Conservation (phyloP, 2,888 invertebrate species). For the Polydrusus cervinus region DNA sequence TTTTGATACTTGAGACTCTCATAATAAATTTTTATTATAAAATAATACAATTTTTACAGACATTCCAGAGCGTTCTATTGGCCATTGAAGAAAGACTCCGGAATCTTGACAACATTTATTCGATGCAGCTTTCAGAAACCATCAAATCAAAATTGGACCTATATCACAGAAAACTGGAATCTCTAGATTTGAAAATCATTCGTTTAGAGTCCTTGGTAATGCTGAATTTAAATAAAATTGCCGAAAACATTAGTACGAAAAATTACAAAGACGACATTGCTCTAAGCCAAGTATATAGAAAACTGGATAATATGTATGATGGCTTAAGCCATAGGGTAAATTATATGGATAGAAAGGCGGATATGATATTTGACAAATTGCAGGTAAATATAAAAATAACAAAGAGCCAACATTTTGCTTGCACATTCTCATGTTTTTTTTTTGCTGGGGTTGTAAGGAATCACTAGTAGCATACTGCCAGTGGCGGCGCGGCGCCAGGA, state of each 20-base stretch:
- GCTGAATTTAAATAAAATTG: slow-evolving; percentile 67
- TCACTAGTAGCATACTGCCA: too few relatives aligned
- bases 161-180: slow-evolving; percentile 70
- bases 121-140: slow-evolving; percentile 66
- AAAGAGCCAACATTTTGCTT: too few relatives aligned
- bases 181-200: slow-evolving; percentile 68
- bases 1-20: not conserved
- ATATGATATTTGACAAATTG: slow-evolving; percentile 66
- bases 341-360: slow-evolving; percentile 68
- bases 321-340: slow-evolving; percentile 68
- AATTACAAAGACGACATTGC: slow-evolving; percentile 70
- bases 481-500: too few relatives aligned
- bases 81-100: slow-evolving; percentile 70
- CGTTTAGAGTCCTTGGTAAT: slow-evolving; percentile 68
- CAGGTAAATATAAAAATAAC: slow-evolving; percentile 63
- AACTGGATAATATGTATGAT: slow-evolving; percentile 70
- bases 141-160: slow-evolving; percentile 70
- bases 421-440: too few relatives aligned
- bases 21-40: not conserved
- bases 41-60: slow-evolving; percentile 61
- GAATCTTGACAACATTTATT: slow-evolving; percentile 67
- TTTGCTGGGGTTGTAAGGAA: too few relatives aligned
- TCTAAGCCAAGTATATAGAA: slow-evolving; percentile 68
- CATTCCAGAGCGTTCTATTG: slow-evolving; percentile 64
- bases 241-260: slow-evolving; percentile 68